Conservation (phyloP, 2,797 vertebrate genomes). For the Cossypha polioptera region DNA sequence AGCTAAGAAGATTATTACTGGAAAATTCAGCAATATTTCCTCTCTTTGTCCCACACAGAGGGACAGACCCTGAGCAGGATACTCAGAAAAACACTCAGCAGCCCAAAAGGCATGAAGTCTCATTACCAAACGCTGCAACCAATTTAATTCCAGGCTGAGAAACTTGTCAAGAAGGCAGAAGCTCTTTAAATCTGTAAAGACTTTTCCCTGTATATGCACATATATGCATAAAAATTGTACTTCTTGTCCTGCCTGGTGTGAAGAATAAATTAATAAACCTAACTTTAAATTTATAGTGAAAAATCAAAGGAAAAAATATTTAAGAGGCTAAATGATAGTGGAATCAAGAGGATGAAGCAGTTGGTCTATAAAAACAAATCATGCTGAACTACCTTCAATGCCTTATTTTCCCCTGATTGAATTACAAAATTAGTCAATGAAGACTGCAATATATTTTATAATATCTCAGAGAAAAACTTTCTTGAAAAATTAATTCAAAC, state of each 20-base stretch:
- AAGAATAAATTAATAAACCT: conserved; percentile 23
- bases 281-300: conserved; percentile 10
- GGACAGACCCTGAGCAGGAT: background rate
- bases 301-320: background rate
- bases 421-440: conserved; percentile 45
- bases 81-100: background rate
- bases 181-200: background rate
- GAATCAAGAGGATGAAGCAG: background rate
- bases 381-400: background rate
- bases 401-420: conserved; percentile 40
- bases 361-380: conserved; percentile 53
- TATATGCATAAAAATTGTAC: background rate
- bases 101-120: background rate
- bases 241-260: background rate
- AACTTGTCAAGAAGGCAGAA: background rate
- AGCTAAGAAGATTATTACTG: background rate
- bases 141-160: background rate
- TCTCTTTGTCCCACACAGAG: background rate
- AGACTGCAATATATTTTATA: conserved; percentile 16
- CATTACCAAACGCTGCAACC: background rate
- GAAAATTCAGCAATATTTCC: background rate
- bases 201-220: background rate
- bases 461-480: conserved; percentile 25
- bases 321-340: background rate
- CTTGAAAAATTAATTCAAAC: conserved; percentile 64